Base-by-base conservation (phyloP, 1,140 invertebrate genomes). In the Megalopta genalis region DNA sequence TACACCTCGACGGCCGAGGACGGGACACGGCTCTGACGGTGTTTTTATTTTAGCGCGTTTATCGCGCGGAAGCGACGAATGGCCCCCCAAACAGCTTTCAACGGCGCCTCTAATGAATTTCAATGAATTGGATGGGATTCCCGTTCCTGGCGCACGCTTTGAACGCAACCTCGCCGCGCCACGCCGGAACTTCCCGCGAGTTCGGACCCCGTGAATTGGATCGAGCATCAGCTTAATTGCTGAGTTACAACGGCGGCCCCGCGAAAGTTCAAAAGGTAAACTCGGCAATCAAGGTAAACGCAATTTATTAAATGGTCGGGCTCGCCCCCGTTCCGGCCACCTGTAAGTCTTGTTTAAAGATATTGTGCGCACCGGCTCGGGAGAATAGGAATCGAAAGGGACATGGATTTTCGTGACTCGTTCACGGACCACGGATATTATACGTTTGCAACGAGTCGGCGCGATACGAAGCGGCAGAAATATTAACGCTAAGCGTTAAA, bases 31-130 rank as follows among this genome's bases (percentile, higher is more conserved):
- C 14, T 2, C 3, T 12, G 42, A 6, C 5, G 16, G 16, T 7
- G 37, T 59, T 67, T 76, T 18, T 67, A 66, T 76, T 76, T 57
- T n/a, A 9, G 5, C 54, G 54, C 60, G 46, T 18, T 39, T 59
- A 52, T 76, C 37, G 73, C 10, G 37, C 39, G 64, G 73, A 74
- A 54, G 32, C 14, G n/a, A 54, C 25, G 46, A 73, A 65, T 23
- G 63, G 39, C 37, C 18, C 37, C 18, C 21, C 16, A 42, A 37
- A 39, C 62, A 32, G 32, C n/a, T n/a, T 65, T 65, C 54, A n/a
- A 25, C 49, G 25, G n/a, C 14, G 37, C 23, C 27, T 57, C 64
- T 67, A 60, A 67, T 76, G 73, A 76, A 76, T 76, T 76, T 76
- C 64, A 76, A 76, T 76, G 64, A 67, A 67, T 76, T 32, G 64